Evolutionary conservation across 2,113 vertebrate species (phyloP).

Genomic region (Octodon degus): DNA sequence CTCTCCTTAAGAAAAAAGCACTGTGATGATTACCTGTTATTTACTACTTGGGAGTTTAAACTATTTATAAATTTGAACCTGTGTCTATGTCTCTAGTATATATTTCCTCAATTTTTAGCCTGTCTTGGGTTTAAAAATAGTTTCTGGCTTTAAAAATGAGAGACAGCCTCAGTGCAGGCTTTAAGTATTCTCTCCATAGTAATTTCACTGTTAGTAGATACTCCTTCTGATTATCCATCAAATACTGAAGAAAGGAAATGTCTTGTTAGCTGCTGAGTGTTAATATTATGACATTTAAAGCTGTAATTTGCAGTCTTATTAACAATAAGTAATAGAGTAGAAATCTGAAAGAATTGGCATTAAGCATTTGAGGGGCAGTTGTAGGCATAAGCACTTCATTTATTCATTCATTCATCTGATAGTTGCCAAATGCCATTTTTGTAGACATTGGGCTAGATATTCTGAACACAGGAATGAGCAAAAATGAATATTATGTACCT

Average conservation of each 20-base stretch:
- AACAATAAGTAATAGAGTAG: neutral
- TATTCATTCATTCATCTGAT: too few relatives aligned
- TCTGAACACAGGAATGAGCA: neutral
- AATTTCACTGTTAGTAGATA: neutral
- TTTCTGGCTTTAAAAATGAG: conserved; percentile 7
- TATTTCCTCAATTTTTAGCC: neutral
- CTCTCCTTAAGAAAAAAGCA: neutral
- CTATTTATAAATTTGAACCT: neutral
- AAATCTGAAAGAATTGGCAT: neutral
- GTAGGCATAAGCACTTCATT: neutral
- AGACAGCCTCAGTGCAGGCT: neutral
- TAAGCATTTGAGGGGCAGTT: neutral
- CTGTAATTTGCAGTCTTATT: neutral
- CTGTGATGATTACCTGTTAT: neutral
- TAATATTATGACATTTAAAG: neutral
- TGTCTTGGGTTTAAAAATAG: neutral
- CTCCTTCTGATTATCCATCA: too few relatives aligned
- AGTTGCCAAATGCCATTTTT: neutral
- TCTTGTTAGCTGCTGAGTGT: neutral
- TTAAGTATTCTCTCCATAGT: neutral
- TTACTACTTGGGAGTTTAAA: neutral
- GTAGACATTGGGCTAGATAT: neutral
- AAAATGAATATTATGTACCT: neutral
- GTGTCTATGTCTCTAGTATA: neutral
- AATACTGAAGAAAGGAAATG: neutral